Evolutionary conservation across 1,140 invertebrate species (phyloP).

Genomic region (Mycetomoellerius zeteki): DNA sequence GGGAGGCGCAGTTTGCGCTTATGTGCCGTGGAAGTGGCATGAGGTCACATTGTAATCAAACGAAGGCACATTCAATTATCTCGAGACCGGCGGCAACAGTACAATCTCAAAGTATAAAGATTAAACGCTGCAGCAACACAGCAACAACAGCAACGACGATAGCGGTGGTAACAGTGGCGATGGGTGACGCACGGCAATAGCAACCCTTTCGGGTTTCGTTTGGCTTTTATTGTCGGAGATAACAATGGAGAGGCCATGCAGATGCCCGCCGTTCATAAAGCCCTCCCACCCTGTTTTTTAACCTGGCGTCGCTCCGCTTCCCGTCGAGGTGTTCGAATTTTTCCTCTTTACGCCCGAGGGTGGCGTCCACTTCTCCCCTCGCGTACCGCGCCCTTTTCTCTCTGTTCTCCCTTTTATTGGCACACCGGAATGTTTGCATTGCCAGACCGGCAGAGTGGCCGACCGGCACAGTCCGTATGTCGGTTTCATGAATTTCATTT

Average conservation of each 20-base stretch:
- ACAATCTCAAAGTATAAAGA: conserved; percentile 70
- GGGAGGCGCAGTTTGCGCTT: conserved; percentile 1
- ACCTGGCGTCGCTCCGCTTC: background rate
- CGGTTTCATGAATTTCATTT: conserved; percentile 70
- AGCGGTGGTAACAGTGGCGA: background rate
- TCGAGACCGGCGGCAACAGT: conserved; percentile 8
- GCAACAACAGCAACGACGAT: conserved; percentile 1
- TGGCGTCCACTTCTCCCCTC: background rate
- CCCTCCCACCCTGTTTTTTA: conserved; percentile 55
- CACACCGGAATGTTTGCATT: conserved; percentile 69
- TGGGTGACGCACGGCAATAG: background rate
- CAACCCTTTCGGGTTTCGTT: conserved; percentile 46
- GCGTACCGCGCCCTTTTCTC: conserved; percentile 1
- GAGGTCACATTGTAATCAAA: conserved; percentile 31
- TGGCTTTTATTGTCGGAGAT: conserved; percentile 75
- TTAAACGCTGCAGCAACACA: conserved; percentile 61
- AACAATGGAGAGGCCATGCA: conserved; percentile 73
- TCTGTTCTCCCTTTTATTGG: conserved; percentile 60
- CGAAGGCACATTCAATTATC: conserved; percentile 77
- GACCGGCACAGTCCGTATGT: conserved; percentile 50
- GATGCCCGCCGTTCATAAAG: conserved; percentile 70
- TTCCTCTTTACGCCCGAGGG: conserved; percentile 64
- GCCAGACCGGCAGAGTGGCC: conserved; percentile 55
- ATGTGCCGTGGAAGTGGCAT: background rate
- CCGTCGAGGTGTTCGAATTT: conserved; percentile 72